A percentile compares a stretch with the other conserved stretches of the same genome.
These are phyloP conservation scores for Araneus ventricosus DNA, from an alignment of 1,140 invertebrate species.

Conservation along the genomic window DNA sequence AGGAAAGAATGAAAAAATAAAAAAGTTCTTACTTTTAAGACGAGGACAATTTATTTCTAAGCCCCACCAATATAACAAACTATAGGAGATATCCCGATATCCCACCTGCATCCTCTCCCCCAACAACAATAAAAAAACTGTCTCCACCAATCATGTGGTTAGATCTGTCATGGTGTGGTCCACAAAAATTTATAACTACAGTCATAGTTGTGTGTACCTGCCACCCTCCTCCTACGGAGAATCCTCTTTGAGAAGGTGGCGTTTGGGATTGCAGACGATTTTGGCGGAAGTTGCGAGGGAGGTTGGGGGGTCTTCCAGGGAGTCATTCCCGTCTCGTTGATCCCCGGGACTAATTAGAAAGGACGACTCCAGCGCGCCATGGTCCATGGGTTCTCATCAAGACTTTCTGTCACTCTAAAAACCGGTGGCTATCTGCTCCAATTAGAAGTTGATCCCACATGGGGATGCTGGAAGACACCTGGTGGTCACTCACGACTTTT, in stretches of 20 bases:
- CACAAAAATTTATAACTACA: conserved; percentile 74
- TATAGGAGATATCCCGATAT: conserved; percentile 47
- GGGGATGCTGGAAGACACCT: conserved; percentile 52
- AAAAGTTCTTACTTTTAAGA: conserved; percentile 66
- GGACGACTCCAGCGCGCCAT: conserved; percentile 49
- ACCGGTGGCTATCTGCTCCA: conserved; percentile 68
- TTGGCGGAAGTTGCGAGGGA: not conserved
- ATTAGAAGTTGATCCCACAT: conserved; percentile 70
- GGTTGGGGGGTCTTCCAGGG: conserved; percentile 7
- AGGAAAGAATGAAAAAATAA: not conserved
- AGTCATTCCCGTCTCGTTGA: conserved; percentile 57
- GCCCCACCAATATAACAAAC: conserved; percentile 69
- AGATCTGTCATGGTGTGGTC: conserved; percentile 68
- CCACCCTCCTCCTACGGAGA: not conserved
- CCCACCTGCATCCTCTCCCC: not conserved
- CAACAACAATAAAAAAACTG: conserved; percentile 61
- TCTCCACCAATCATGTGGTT: conserved; percentile 70
- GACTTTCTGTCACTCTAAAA: conserved; percentile 58
- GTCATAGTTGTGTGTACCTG: conserved; percentile 55
- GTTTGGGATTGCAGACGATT: conserved; percentile 57
- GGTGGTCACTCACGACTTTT: conserved; percentile 63
- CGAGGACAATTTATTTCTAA: conserved; percentile 74
- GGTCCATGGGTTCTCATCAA: conserved; percentile 71
- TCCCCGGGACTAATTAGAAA: conserved; percentile 73
- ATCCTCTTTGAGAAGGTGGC: conserved; percentile 28